Evolutionary conservation across 2,797 vertebrate species (phyloP), one percentile per base, ranked within the genome.

Genomic region (Lophotriccus pileatus): DNA sequence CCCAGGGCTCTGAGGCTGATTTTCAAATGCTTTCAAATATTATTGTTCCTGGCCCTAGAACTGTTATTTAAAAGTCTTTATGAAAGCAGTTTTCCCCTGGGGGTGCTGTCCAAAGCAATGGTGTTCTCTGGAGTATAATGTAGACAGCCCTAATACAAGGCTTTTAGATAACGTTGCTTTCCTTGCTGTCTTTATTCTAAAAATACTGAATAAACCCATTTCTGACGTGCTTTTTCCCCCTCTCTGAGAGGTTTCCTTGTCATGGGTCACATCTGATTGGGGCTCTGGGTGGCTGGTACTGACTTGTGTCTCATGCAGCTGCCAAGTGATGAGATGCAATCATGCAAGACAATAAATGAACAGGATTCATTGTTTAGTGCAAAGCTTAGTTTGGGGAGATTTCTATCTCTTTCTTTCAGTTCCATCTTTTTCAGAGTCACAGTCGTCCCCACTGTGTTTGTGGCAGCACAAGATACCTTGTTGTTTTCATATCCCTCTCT

Each of bases 11-110:
- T 30, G 2, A 30, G 37, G 11, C 21, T 68, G 68, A 1, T 13
- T 69, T 86, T 74, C 85, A 89, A 92, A 95, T 9, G 43, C 78
- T 96, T 92, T 87, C 63, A 79, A 50, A 83, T 20, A n/a, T 66
- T 46, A 49, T 52, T 76, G 68, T 87, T 85, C 37, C n/a, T 68
- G 9, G 43, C 24, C 60, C 25, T 90, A 74, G 68, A 94, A 93
- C 63, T 75, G 70, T 30, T 62, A 49, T 89, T 47, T 74, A 27
- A 94, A 92, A 95, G 80, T 79, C 76, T 96, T 76, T 91, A 37
- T 69, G 96, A 97, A 82, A 89, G 80, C 69, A 22, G 6, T 81
- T 91, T 43, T 60, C 28, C 55, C 82, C 68, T 58, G 22, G 28
- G 91, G 95, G 41, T 63, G 50, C 84, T 16, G 41, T 76, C 66